These are phyloP conservation scores for Channa maculata DNA, from an alignment of 2,113 vertebrate genomes.

Conservation along the genomic window DNA sequence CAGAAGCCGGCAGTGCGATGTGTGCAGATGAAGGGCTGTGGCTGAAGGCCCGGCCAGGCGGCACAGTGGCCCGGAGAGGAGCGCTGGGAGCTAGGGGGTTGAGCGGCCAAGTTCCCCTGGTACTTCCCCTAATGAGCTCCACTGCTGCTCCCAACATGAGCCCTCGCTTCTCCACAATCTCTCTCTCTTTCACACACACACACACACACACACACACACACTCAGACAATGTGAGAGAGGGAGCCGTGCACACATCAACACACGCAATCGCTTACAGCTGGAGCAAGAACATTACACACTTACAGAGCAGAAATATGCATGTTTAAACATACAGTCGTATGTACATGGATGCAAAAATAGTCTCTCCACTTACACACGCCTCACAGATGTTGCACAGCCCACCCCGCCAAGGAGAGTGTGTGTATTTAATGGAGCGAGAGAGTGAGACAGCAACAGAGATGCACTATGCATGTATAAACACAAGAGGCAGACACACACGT, in stretches of 20 bases:
- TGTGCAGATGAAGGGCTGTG: constrained; percentile 68
- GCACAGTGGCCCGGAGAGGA: constrained; percentile 58
- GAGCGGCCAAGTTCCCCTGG: constrained; percentile 65
- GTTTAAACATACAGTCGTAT: constrained; percentile 52
- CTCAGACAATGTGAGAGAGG: constrained; percentile 18
- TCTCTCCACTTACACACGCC: constrained; percentile 11
- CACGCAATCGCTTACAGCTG: constrained; percentile 35
- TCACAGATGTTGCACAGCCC: constrained; percentile 43
- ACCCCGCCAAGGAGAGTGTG: constrained; percentile 14
- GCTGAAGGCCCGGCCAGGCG: constrained; percentile 65
- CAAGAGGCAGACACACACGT: constrained; percentile 12
- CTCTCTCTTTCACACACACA: constrained; percentile 43
- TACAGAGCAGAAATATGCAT: constrained; percentile 27
- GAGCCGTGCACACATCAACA: constrained; percentile 14
- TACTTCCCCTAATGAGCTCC: constrained; percentile 75
- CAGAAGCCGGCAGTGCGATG: constrained; percentile 46
- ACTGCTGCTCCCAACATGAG: constrained; percentile 66
- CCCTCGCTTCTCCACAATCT: constrained; percentile 60
- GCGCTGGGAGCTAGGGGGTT: constrained; percentile 54
- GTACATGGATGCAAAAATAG: constrained; percentile 42
- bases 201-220: constrained; percentile 52
- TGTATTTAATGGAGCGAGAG: constrained; percentile 26
- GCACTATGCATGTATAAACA: constrained; percentile 43
- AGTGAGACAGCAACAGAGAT: constrained; percentile 14
- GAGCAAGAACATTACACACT: constrained; percentile 15